Base-by-base conservation (phyloP, 2,888 invertebrate species). In the Watsonalla cultraria region DNA sequence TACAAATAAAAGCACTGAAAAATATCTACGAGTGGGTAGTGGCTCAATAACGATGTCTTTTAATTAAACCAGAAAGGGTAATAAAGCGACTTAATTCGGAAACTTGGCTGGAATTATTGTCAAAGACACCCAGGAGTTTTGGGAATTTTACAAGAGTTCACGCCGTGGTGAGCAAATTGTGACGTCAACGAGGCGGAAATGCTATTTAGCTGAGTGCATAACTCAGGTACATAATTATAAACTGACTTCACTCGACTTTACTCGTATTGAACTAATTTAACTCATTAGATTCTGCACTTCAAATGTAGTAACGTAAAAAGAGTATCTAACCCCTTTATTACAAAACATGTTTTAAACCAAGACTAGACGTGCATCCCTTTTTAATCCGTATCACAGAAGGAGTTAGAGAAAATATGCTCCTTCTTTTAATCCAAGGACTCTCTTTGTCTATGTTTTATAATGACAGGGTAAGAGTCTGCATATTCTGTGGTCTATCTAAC, bases 1-100 rank as follows among this genome's bases (percentile, higher is more conserved):
- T 88, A 90, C 91, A 91, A 91, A 91, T 91, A 90, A 89, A 91
- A 91, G 82, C 80, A 88, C 86, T 86, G 88, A 90, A 90, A 90
- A 90, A 90, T 88, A 86, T 86, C 84, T 82, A 78, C 82, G 86
- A 86, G 86, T 85, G 82, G 84, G 84, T 89, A 89, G 90, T 88
- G 86, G 79, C 85, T 86, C 85, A 84, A 87, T 86, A 86, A 86
- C 86, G 83, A 84, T 82, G 84, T 84, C 86, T 83, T 86, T 90
- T 91, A 90, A 91, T 91, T 90, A 89, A 89, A 86, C 76, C 84
- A 74, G 82, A 81, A 82, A 76, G 86, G 89, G 86, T 84, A 89
- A 88, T 90, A 89, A 84, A 89, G 80, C 73, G 84, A 86, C 82
- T 82, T 82, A 80, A 84, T 86, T 81, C 75, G 62, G 70, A 77